These are phyloP conservation scores for Dryococelus australis DNA, from an alignment of 2,888 invertebrate species.

Conservation along the genomic window DNA sequence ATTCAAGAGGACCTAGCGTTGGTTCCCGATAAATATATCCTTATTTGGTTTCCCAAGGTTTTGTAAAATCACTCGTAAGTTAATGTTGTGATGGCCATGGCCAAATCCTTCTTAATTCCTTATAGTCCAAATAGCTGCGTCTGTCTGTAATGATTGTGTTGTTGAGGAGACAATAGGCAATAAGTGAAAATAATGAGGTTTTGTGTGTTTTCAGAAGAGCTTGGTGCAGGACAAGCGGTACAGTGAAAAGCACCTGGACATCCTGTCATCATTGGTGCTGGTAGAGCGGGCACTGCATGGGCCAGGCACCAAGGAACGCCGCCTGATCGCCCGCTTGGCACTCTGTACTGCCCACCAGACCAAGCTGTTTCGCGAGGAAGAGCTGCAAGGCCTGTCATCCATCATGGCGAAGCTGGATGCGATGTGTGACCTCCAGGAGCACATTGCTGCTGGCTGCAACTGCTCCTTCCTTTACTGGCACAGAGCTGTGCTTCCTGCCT, in stretches of 20 bases:
- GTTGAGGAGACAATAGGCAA: too few relatives aligned
- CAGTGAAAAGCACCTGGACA: conserved; percentile 72
- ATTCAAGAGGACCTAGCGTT: too few relatives aligned
- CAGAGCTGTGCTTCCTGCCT: conserved; percentile 76
- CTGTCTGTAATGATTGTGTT: too few relatives aligned
- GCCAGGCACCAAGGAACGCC: conserved; percentile 68
- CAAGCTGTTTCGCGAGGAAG: conserved; percentile 69
- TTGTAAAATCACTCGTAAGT: too few relatives aligned
- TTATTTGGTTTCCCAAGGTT: too few relatives aligned
- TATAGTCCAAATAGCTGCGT: too few relatives aligned
- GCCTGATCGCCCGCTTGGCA: conserved; percentile 71
- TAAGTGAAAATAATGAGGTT: too few relatives aligned
- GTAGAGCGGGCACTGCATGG: conserved; percentile 74
- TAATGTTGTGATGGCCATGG: too few relatives aligned
- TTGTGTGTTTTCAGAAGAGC: conserved; percentile 60
- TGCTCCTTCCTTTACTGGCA: conserved; percentile 86
- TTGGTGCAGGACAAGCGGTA: conserved; percentile 68
- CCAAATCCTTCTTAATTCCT: too few relatives aligned
- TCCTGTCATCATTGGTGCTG: conserved; percentile 76
- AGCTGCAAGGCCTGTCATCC: conserved; percentile 66
- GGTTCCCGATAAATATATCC: too few relatives aligned
- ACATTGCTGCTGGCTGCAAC: conserved; percentile 70
- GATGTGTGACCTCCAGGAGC: conserved; percentile 66
- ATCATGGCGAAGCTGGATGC: conserved; percentile 71
- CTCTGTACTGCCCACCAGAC: conserved; percentile 71